Evolutionary conservation across 2,797 vertebrate genomes (phyloP).

Genomic region (Coranthus polyacanthus): DNA sequence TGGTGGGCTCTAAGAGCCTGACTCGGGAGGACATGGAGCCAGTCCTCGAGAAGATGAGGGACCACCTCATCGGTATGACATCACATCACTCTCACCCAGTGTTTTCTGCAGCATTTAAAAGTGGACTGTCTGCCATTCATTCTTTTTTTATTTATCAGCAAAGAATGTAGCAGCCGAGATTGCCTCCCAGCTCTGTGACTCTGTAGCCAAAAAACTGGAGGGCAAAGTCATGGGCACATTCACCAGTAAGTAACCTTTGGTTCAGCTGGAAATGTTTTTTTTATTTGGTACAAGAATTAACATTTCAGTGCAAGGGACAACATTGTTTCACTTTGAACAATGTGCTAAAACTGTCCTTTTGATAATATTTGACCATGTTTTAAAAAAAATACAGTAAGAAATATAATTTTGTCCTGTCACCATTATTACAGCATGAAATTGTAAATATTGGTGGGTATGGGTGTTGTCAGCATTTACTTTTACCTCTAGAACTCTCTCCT

Average conservation of each 20-base stretch:
- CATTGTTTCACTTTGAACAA: not conserved
- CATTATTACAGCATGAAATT: no score
- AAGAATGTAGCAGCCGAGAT: constrained; percentile 99
- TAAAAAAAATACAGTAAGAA: no score
- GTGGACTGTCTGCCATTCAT: not conserved
- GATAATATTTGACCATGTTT: not conserved
- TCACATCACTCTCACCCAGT: not conserved
- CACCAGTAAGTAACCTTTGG: constrained; percentile 90
- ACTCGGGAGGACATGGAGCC: constrained; percentile 94
- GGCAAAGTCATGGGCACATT: constrained; percentile 99
- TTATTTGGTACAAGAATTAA: not conserved
- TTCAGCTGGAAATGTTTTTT: not conserved
- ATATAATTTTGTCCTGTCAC: no score
- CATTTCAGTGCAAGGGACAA: no score
- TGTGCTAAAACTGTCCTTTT: not conserved
- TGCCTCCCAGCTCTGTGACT: constrained; percentile 93
- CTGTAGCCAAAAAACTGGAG: constrained; percentile 97
- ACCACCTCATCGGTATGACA: constrained; percentile 92
- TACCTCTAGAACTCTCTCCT: not conserved
- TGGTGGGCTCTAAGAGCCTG: constrained; percentile 97
- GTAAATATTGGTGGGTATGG: no score
- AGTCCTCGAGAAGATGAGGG: constrained; percentile 97
- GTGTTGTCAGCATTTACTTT: no score
- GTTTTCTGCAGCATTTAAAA: not conserved
- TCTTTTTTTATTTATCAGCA: constrained; percentile 76